These are phyloP conservation scores for Cyphomyrus discorhynchus DNA, from an alignment of 2,113 vertebrate genomes.

Conservation along the genomic window DNA sequence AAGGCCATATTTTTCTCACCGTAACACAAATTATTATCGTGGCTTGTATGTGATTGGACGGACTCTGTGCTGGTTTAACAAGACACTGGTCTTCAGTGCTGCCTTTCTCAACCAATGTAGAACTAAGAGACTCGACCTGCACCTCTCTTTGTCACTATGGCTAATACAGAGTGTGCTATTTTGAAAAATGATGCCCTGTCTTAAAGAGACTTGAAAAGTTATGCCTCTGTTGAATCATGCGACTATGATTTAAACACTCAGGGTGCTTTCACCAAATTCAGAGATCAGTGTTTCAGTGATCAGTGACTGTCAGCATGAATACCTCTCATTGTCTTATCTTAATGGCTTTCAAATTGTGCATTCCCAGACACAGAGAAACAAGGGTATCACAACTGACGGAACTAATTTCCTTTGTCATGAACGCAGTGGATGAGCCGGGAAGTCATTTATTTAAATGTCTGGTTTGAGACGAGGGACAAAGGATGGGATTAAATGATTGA, in stretches of 20 bases:
- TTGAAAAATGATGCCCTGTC: neutral
- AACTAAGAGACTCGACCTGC: neutral
- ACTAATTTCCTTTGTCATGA: conserved; percentile 43
- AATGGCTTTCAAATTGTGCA: conserved; percentile 44
- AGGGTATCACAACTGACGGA: conserved; percentile 35
- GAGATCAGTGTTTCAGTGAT: conserved; percentile 22
- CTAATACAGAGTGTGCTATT: neutral
- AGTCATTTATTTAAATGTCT: conserved; percentile 48
- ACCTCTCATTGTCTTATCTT: conserved; percentile 47
- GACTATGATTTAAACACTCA: neutral
- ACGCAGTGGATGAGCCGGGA: conserved; percentile 33
- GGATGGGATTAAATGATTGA: conserved; percentile 48
- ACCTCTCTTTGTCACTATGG: neutral
- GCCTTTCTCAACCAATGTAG: neutral
- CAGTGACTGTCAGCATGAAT: conserved; percentile 40
- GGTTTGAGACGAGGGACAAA: conserved; percentile 57
- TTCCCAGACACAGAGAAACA: conserved; percentile 42
- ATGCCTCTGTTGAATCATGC: neutral
- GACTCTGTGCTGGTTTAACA: neutral
- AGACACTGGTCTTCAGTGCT: neutral
- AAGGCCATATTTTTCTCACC: neutral
- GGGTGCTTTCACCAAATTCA: neutral
- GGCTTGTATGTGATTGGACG: neutral
- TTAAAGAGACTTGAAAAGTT: neutral
- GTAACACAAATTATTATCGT: neutral